A percentile compares a stretch with the other conserved stretches of the same genome.
Conservation (phyloP, 2,888 invertebrate species). For the Drosophila stalkeri region DNA sequence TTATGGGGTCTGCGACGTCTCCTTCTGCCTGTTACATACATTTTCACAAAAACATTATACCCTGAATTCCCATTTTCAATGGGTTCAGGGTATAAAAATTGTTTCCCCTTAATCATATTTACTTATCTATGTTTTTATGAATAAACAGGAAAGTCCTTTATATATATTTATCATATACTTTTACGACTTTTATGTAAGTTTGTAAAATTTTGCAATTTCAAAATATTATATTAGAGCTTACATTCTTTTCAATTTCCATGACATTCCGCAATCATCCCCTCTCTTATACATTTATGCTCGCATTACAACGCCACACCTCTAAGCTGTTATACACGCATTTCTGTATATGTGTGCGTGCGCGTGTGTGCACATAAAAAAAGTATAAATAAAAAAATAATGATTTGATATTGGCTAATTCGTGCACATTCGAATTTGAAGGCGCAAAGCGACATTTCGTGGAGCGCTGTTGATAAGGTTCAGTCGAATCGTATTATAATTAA, state of each 20-base stretch:
- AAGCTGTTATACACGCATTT: background rate
- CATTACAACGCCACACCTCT: background rate
- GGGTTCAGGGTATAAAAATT: too few species aligned
- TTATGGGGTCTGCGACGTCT: too few species aligned
- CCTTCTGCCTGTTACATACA: too few species aligned
- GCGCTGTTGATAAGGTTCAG: slow-evolving; percentile 46
- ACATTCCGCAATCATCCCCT: background rate
- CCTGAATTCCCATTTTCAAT: too few species aligned
- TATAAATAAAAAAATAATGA: slow-evolving; percentile 41
- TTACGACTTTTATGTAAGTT: background rate
- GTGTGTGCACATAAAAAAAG: slow-evolving; percentile 10
- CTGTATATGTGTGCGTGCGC: background rate
- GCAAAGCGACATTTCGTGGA: slow-evolving; percentile 27
- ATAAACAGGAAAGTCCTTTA: too few species aligned
- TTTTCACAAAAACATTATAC: too few species aligned
- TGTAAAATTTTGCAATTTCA: too few species aligned
- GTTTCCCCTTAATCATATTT: too few species aligned
- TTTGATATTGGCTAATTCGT: slow-evolving; percentile 47
- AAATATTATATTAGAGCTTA: too few species aligned
- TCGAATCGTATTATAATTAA: slow-evolving; percentile 45
- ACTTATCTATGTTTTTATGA: too few species aligned
- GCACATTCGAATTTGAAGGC: slow-evolving; percentile 38
- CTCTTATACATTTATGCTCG: slow-evolving; percentile 15
- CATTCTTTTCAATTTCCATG: background rate
- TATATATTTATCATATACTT: too few species aligned